phyloP scores from a whole-genome alignment of 37 sponge, comb jelly and placozoan genomes.

The Geodia barretti region DNA sequence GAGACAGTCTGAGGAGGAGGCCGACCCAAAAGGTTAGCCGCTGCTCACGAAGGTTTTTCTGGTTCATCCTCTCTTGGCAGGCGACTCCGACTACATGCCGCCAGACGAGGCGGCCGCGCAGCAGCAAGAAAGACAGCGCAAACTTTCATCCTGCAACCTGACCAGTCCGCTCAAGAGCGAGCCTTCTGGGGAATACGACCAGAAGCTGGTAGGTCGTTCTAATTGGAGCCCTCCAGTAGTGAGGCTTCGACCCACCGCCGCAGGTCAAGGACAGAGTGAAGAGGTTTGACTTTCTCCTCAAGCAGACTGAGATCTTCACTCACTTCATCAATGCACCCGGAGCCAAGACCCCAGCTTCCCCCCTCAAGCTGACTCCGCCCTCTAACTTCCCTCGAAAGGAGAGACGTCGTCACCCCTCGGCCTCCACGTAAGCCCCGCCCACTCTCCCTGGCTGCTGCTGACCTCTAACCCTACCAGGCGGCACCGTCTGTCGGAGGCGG shows the following conservation, averaged over 20 bases:
- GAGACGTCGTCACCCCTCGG: conserved; percentile 63
- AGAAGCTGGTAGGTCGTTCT: conserved; percentile 50
- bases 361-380: conserved; percentile 77
- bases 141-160: neutral
- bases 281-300: conserved; percentile 90
- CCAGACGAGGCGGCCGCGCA: neutral
- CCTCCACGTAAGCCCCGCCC: conserved; percentile 30
- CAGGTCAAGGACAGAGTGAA: conserved; percentile 79
- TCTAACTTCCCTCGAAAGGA: conserved; percentile 16
- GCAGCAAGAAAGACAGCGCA: neutral
- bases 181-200: conserved; percentile 43
- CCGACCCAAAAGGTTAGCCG: no score
- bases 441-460: neutral
- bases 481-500: conserved; percentile 92
- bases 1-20: no score
- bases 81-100: neutral
- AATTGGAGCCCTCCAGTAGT: neutral
- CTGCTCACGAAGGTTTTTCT: neutral
- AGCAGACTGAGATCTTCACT: conserved; percentile 97
- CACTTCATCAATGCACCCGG: conserved; percentile 86
- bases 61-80: neutral
- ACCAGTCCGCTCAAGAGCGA: conserved; percentile 45
- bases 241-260: neutral
- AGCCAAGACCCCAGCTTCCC: conserved; percentile 83
- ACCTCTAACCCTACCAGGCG: conserved; percentile 42